Conservation (phyloP, 2,113 vertebrate genomes). For the Dolichallabes microphthalmus region DNA sequence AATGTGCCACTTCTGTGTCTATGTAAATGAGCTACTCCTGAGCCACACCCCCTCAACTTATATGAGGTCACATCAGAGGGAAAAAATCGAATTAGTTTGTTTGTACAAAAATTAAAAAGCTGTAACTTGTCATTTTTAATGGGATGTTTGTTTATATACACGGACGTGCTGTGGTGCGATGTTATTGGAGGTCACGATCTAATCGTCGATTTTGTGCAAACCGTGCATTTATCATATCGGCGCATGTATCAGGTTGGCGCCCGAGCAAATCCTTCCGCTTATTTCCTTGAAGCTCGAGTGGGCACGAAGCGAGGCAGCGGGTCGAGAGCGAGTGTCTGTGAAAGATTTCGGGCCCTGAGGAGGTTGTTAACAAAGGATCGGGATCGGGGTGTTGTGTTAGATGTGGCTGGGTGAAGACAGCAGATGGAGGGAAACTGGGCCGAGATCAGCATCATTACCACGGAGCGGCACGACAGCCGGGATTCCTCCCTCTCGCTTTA, state of each 20-base stretch:
- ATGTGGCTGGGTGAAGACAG: conserved; percentile 55
- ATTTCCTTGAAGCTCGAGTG: neutral
- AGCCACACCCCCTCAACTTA: too few relatives aligned
- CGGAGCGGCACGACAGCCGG: conserved; percentile 10
- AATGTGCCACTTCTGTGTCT: too few relatives aligned
- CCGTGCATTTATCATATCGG: neutral
- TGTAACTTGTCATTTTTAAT: too few relatives aligned
- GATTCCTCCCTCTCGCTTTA: conserved; percentile 18
- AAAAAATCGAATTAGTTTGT: too few relatives aligned
- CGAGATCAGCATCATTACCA: conserved; percentile 56
- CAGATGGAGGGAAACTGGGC: conserved; percentile 59
- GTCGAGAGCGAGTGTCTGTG: neutral
- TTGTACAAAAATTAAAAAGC: too few relatives aligned
- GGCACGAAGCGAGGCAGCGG: neutral
- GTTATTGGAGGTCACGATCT: neutral
- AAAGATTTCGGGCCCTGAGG: neutral
- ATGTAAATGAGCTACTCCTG: too few relatives aligned
- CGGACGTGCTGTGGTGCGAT: too few relatives aligned
- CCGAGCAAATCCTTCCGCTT: neutral
- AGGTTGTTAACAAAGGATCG: conserved; percentile 1
- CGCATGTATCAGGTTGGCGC: neutral
- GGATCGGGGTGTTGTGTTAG: neutral
- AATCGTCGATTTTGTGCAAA: neutral
- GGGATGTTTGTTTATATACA: too few relatives aligned
- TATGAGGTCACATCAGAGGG: too few relatives aligned